Conservation (phyloP, 2,888 invertebrate genomes). For the Scaptomyza polygonia region DNA sequence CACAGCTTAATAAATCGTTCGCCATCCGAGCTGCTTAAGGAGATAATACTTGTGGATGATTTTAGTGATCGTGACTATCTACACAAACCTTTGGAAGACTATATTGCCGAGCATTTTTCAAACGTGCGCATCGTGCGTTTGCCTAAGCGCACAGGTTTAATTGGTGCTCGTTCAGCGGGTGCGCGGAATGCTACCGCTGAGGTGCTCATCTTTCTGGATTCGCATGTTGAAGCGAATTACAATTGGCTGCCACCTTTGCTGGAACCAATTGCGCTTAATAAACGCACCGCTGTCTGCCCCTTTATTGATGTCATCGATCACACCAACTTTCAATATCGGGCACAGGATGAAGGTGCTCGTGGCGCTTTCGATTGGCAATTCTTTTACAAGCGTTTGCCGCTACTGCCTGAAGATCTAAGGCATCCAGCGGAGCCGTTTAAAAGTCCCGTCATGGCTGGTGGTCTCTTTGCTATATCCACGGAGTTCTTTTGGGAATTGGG, state of each 20-base stretch:
- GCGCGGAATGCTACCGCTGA: slow-evolving; percentile 91
- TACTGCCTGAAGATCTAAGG: slow-evolving; percentile 84
- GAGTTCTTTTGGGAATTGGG: slow-evolving; percentile 98
- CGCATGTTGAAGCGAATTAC: slow-evolving; percentile 95
- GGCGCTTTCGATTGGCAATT: slow-evolving; percentile 99
- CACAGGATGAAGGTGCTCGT: slow-evolving; percentile 96
- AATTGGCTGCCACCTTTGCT: slow-evolving; percentile 96
- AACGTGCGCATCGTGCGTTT: slow-evolving; percentile 92
- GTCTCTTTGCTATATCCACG: slow-evolving; percentile 96
- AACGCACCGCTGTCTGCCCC: slow-evolving; percentile 95
- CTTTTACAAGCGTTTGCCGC: slow-evolving; percentile 96
- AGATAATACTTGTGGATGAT: slow-evolving; percentile 95
- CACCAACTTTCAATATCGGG: slow-evolving; percentile 95
- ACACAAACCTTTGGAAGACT: slow-evolving; percentile 90
- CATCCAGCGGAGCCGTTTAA: slow-evolving; percentile 84
- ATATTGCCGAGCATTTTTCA: slow-evolving; percentile 89
- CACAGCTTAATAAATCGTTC: slow-evolving; percentile 93
- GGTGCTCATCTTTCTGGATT: slow-evolving; percentile 94
- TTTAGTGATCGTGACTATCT: slow-evolving; percentile 91
- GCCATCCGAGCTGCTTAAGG: slow-evolving; percentile 92
- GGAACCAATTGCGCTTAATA: slow-evolving; percentile 94
- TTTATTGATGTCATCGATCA: slow-evolving; percentile 98
- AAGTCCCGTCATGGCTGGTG: slow-evolving; percentile 99
- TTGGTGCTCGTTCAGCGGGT: slow-evolving; percentile 94
- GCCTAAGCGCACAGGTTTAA: slow-evolving; percentile 91